A percentile compares a stretch with the other conserved stretches of the same genome.
Conservation (phyloP, 2,797 vertebrate species). For the Chelidonichthys spinosus region DNA sequence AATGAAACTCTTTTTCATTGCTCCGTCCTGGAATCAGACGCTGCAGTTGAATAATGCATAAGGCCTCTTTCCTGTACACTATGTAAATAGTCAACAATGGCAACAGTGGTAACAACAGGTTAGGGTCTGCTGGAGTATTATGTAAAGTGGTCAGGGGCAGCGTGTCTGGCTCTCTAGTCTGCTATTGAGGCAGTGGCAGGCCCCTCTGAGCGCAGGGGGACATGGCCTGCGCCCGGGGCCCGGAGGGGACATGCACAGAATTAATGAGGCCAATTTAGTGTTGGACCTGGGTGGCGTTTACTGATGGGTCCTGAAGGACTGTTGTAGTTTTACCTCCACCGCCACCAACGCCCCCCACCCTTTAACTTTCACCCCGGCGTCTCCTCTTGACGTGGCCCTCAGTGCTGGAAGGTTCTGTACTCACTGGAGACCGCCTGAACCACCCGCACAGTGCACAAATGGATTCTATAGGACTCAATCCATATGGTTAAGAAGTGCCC, state of each 20-base stretch:
- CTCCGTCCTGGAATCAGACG: constrained; percentile 78
- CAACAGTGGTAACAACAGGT: constrained; percentile 80
- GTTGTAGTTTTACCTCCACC: constrained; percentile 48
- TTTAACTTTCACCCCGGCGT: constrained; percentile 38
- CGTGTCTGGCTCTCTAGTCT: constrained; percentile 69
- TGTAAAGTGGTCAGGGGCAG: constrained; percentile 78
- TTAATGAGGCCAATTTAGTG: constrained; percentile 81
- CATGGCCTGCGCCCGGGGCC: constrained; percentile 51
- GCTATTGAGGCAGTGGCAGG: constrained; percentile 70
- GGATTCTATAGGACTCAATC: constrained; percentile 34
- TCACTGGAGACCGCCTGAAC: constrained; percentile 43
- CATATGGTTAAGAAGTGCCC: constrained; percentile 43
- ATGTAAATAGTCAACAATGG: constrained; percentile 86
- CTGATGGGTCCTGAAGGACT: constrained; percentile 72
- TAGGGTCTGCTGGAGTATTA: constrained; percentile 77
- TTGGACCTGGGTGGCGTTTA: constrained; percentile 67
- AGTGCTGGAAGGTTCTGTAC: constrained; percentile 44
- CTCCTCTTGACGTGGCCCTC: constrained; percentile 28
- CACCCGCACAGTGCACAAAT: constrained; percentile 41
- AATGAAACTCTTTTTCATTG: constrained; percentile 81
- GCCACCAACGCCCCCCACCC: neutral
- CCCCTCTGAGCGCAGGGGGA: constrained; percentile 60
- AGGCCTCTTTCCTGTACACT: constrained; percentile 77
- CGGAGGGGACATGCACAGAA: constrained; percentile 70
- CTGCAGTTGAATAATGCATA: constrained; percentile 86